Evolutionary conservation across 1,140 invertebrate genomes (phyloP), one percentile per base, ranked within the genome.

Genomic region (Vanessa tameamea): DNA sequence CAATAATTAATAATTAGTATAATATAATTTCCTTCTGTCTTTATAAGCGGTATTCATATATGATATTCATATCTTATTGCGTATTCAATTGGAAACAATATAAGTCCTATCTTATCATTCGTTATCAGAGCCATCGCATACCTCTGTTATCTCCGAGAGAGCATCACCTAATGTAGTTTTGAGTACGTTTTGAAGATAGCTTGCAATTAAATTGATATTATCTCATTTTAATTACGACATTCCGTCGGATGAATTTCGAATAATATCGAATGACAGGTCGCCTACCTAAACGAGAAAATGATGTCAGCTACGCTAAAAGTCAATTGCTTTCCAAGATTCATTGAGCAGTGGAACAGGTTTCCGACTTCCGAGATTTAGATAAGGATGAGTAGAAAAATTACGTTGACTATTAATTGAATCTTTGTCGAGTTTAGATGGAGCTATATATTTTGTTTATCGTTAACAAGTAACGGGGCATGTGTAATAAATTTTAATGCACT

Each of bases 121-220:
- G 71, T 77, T 89, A 89, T 89, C 86, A 85, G 79, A 63, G 64
- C 76, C 82, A 85, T 89, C 85, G 77, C 85, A 88, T 90, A 84
- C 87, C 88, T 77, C 75, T 82, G 76, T 85, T 88, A 90, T 90
- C 88, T 86, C 51, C 50, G 53, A 65, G 73, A 75, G 59, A 55
- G 69, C 53, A 70, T 75, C 80, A 77, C 78, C 84, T 88, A 88
- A 87, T 87, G 80, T 76, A 78, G 80, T 79, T 84, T 83, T 79
- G 76, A 89, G 79, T 83, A 79, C 81, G 78, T 81, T 82, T 83
- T 87, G 81, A 76, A 86, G 83, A 87, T 89, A 87, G 66, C 69
- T 80, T 75, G 75, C 73, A 68, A 79, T 85, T 87, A 80, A 81
- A 80, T 82, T 72, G 76, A 82, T 84, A 78, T 75, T 73, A 89